Evolutionary conservation across 2,797 vertebrate genomes (phyloP).

Genomic region (Intellagama lesueurii): DNA sequence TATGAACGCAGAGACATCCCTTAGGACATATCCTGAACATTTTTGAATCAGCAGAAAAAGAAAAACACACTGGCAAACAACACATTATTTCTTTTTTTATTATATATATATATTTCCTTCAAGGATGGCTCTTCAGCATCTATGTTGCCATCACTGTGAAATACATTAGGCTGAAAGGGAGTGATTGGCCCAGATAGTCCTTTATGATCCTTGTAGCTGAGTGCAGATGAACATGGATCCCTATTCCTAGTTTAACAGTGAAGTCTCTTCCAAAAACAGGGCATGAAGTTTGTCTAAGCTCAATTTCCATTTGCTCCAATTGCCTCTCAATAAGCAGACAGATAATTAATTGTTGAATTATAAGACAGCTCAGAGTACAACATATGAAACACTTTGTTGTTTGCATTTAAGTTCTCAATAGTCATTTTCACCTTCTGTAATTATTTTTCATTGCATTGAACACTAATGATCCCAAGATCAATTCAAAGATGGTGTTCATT

Average conservation of each 20-base stretch:
- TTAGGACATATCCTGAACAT: not conserved
- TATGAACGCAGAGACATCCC: not conserved
- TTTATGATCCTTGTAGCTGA: not conserved
- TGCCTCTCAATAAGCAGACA: not conserved
- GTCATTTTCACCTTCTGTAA: not conserved
- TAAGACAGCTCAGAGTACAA: not conserved
- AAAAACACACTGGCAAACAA: not conserved
- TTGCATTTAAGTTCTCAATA: not conserved
- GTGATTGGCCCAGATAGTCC: not conserved
- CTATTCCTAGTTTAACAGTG: not conserved
- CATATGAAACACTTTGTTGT: not conserved
- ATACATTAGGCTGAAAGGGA: not conserved
- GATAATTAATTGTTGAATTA: not conserved
- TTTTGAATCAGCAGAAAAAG: not conserved
- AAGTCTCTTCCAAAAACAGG: not conserved
- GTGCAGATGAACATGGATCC: not conserved
- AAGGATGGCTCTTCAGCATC: not conserved
- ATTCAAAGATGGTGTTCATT: not conserved
- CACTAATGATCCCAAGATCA: not conserved
- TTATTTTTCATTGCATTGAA: constrained; percentile 1
- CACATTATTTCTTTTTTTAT: not conserved
- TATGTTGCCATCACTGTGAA: not conserved
- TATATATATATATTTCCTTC: not conserved
- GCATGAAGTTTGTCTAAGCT: not conserved
- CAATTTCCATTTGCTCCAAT: too few species aligned